Evolutionary conservation across 2,797 vertebrate genomes (phyloP).

Genomic region (Enteromius unitaeniatus): DNA sequence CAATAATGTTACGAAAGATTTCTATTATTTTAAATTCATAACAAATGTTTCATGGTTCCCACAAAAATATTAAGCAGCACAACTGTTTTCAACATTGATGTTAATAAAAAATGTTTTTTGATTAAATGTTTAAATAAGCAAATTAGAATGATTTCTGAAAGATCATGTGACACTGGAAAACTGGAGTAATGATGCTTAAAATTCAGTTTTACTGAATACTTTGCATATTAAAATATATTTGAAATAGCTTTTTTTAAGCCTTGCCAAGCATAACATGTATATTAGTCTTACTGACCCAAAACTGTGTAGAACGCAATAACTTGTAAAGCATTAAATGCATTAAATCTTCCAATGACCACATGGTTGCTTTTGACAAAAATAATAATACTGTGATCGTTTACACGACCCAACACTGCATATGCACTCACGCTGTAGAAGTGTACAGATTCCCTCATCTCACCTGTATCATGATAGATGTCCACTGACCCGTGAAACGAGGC

Average conservation of each 20-base stretch:
- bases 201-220: neutral
- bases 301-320: neutral
- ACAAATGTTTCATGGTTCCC: neutral
- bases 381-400: neutral
- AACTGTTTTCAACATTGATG: neutral
- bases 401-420: neutral
- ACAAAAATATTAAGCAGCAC: neutral
- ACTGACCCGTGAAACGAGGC: constrained; percentile 90
- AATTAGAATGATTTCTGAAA: neutral
- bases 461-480: constrained; percentile 89
- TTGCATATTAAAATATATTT: neutral
- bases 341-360: neutral
- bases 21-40: neutral
- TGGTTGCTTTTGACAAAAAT: neutral
- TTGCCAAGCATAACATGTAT: neutral
- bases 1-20: neutral
- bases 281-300: neutral
- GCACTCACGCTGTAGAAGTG: neutral
- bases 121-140: neutral
- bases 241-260: neutral
- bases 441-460: constrained; percentile 70
- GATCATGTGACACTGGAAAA: neutral
- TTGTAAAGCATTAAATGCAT: neutral
- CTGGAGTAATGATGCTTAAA: neutral
- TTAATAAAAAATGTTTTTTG: neutral